These are phyloP conservation scores for Brachionichthys hirsutus DNA, from an alignment of 2,113 vertebrate species.

Conservation along the genomic window DNA sequence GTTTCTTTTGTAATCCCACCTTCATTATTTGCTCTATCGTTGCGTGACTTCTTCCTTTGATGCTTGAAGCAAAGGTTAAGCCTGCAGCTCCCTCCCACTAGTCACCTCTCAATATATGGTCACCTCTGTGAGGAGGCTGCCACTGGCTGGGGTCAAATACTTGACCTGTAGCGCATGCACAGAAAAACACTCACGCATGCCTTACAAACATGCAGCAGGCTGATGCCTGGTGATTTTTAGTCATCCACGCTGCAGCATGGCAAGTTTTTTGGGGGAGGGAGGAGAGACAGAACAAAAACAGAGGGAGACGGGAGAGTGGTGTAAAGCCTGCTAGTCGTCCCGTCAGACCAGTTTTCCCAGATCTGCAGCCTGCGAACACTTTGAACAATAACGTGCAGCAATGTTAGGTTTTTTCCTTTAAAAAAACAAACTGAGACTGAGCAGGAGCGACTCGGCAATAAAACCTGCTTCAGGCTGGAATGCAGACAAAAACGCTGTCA, in stretches of 20 bases:
- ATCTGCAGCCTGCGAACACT: conserved; percentile 11
- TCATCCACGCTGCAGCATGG: neutral
- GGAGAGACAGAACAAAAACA: conserved; percentile 31
- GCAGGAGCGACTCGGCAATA: neutral
- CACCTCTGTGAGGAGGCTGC: neutral
- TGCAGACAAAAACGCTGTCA: neutral
- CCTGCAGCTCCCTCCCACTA: neutral
- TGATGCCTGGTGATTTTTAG: neutral
- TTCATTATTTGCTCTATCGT: neutral
- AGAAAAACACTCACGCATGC: neutral
- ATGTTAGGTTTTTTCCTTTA: neutral
- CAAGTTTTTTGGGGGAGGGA: conserved; percentile 1
- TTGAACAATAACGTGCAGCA: neutral
- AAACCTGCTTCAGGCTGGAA: neutral
- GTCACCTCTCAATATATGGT: conserved; percentile 13
- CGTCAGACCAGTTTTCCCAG: conserved; percentile 36
- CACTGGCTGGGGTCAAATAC: conserved; percentile 4
- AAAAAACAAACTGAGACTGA: neutral
- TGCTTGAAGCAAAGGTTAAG: conserved; percentile 9
- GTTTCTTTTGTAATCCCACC: conserved; percentile 4
- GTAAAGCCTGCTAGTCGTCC: conserved; percentile 9
- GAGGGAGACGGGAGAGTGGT: conserved; percentile 28
- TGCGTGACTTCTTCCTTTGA: conserved; percentile 10
- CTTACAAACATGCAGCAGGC: neutral
- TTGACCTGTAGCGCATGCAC: neutral